Evolutionary conservation across 2,113 vertebrate species (phyloP), one percentile per base, ranked within the genome.

Genomic region (Melanostigma gelatinosum): DNA sequence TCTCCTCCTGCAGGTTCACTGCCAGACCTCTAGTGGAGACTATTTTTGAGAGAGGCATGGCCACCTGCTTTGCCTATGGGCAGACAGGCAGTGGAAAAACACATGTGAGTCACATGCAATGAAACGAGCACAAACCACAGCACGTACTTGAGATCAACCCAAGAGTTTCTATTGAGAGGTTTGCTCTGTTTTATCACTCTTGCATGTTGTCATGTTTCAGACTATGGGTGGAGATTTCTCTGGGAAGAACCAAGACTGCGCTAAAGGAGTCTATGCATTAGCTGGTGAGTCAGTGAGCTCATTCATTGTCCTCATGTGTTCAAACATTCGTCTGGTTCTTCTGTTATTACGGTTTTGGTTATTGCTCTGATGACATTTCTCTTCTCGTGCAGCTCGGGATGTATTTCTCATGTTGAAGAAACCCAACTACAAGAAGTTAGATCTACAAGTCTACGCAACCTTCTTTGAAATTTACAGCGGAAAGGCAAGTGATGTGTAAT

Each of bases 381-480:
- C 11, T 80, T 64, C 60, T 55, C 46, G 0, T 75, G 70, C 88
- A 99, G 98, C 98, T 94, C 95, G 97, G 85, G 98, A 99, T 95
- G 97, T 99, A 85, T 99, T 99, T 94, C 94, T 98, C 93, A 97
- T 99, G 98, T 92, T 98, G 91, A 99, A 99, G 96, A 99, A 99
- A 87, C 96, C 97, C 93, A 97, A 96, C 80, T 98, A 97, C 92
- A 99, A 97, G 91, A 98, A 99, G 91, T 91, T 99, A 93, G 98
- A 99, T 87, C 97, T 99, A 91, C 97, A 99, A 94, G 97, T 99
- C 40, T 97, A 96, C 83, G 95, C 97, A 89, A 99, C 98, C 2
- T 99, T 99, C 94, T 99, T 99, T 95, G 98, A 99, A 95, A 99
- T 99, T 93, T 99, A 99, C 93, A 99, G 97, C 89, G 98, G 98